These are phyloP conservation scores for Pristionchus exspectatus DNA, from an alignment of 2,888 invertebrate genomes.

Conservation along the genomic window DNA sequence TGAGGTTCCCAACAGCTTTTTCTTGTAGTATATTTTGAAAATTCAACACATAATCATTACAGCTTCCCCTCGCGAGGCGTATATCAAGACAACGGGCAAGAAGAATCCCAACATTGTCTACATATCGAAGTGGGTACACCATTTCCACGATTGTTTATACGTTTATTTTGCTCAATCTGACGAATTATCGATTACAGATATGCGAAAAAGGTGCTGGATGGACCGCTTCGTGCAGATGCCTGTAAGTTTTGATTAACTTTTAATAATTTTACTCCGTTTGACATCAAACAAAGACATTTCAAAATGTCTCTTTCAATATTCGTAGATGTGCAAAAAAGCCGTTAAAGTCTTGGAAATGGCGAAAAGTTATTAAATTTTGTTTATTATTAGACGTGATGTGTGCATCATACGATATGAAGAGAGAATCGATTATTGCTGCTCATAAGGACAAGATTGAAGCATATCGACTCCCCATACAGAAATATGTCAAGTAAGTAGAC, in stretches of 20 bases:
- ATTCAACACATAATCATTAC: neutral
- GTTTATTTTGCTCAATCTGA: neutral
- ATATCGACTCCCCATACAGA: constrained; percentile 68
- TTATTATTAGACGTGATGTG: constrained; percentile 56
- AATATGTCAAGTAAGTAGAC: constrained; percentile 66
- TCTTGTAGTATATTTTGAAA: no score
- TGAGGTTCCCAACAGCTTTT: neutral
- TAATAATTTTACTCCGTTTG: no score
- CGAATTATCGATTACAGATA: constrained; percentile 56
- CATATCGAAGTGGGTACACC: constrained; percentile 58
- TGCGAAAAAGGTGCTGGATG: constrained; percentile 70
- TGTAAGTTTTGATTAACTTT: constrained; percentile 17
- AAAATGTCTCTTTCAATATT: no score
- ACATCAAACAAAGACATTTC: no score
- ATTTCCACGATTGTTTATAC: neutral
- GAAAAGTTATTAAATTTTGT: no score
- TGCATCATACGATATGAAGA: constrained; percentile 65
- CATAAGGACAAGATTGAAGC: constrained; percentile 62
- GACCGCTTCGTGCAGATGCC: constrained; percentile 70
- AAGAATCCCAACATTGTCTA: constrained; percentile 61
- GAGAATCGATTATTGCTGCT: constrained; percentile 66
- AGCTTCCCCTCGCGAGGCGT: neutral
- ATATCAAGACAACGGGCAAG: constrained; percentile 56
- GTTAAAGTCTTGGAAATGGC: no score
- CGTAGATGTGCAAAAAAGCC: no score